phyloP scores from a whole-genome alignment of 2,797 vertebrate genomes.

The Microctenopoma steveboyesi region DNA sequence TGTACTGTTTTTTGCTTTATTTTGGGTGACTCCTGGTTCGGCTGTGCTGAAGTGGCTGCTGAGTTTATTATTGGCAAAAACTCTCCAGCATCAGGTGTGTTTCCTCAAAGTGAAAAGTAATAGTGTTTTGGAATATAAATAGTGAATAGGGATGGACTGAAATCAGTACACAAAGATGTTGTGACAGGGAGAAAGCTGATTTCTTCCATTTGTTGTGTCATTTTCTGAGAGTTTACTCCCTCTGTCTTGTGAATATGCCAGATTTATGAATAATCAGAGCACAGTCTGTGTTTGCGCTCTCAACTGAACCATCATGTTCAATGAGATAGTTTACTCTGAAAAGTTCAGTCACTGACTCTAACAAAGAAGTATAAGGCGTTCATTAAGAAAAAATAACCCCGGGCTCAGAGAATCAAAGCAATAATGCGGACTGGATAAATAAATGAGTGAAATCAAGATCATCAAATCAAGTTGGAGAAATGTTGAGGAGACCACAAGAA shows the following conservation, averaged over 20 bases:
- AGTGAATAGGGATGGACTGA: constrained; percentile 24
- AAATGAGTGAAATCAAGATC: constrained; percentile 78
- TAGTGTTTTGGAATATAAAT: constrained; percentile 29
- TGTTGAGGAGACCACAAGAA: constrained; percentile 67
- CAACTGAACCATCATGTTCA: constrained; percentile 86
- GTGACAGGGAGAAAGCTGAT: constrained; percentile 29
- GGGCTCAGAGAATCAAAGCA: constrained; percentile 76
- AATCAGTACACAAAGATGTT: constrained; percentile 46
- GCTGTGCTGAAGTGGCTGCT: constrained; percentile 14
- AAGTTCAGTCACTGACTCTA: constrained; percentile 70
- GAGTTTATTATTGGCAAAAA: constrained; percentile 12
- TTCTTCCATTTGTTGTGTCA: constrained; percentile 46
- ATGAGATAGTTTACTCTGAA: constrained; percentile 81
- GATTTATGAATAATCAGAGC: constrained; percentile 75
- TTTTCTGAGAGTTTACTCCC: constrained; percentile 50
- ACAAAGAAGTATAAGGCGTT: constrained; percentile 80
- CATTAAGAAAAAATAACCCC: constrained; percentile 81
- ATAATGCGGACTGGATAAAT: constrained; percentile 73
- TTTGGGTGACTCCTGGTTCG: constrained; percentile 21
- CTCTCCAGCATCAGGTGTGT: constrained; percentile 31
- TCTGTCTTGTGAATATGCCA: constrained; percentile 58
- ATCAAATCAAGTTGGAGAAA: constrained; percentile 68
- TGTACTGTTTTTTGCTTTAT: constrained; percentile 13
- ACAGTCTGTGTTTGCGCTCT: constrained; percentile 76
- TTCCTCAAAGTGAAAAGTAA: constrained; percentile 33